phyloP scores from a whole-genome alignment of 2,797 vertebrate species.

The Hylomyscus alleni region DNA sequence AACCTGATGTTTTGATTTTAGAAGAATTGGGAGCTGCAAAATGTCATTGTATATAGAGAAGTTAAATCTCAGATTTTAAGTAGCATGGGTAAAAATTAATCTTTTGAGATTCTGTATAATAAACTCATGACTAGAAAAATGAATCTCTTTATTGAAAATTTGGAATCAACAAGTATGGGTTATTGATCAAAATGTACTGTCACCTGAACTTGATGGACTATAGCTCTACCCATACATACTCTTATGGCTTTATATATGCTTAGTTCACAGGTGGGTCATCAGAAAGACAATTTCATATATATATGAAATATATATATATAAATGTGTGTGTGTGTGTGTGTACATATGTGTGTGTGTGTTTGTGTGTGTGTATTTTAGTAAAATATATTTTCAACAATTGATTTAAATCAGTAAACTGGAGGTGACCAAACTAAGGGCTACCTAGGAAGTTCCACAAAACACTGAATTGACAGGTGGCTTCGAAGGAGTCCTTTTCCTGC shows the following conservation, averaged over 20 bases:
- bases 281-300: background rate
- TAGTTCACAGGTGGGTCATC: background rate
- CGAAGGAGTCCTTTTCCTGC: no score
- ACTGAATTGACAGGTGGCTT: background rate
- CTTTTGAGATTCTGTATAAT: background rate
- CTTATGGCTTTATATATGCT: background rate
- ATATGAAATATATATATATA: no score
- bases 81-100: background rate
- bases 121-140: background rate
- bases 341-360: no score
- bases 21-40: background rate
- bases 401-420: constrained; percentile 21
- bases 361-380: background rate
- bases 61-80: background rate
- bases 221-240: background rate
- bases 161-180: background rate
- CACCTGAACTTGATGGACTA: background rate
- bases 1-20: background rate
- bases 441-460: background rate
- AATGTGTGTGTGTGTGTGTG: no score
- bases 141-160: background rate
- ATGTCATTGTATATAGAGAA: background rate
- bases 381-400: background rate
- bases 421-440: background rate
- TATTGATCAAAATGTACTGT: background rate